Evolutionary conservation across 2,888 invertebrate genomes (phyloP), one percentile per base, ranked within the genome.

Genomic region (Idaea straminata): DNA sequence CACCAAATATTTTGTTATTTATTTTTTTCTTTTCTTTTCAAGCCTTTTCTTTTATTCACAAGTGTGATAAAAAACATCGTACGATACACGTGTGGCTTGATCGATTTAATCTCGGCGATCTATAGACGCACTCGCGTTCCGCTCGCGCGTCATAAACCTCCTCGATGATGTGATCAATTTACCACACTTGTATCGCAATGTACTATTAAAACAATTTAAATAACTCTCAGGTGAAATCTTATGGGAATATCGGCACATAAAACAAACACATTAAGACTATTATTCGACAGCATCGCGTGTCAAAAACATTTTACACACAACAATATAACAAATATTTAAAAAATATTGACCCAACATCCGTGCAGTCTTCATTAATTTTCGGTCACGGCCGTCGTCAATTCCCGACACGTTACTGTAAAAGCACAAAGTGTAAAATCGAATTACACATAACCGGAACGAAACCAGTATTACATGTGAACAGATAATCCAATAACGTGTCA

Each of bases 301-400:
- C 68, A 70, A 69, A 77, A 69, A 78, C 79, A 79, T 79, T 77
- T 77, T 74, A 77, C 76, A 74, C 25, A 25, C 59, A 25, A 4
- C 4, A 59, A 3, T 13, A 6, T 61, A 81, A 80, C 74, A 80
- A 76, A 76, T 70, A 74, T 76, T 70, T 76, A 78, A 72, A 76
- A 74, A 87, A 85, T 82, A 84, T 86, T 84, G 79, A 78, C 74
- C 80, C 77, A 77, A 75, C 76, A 79, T 75, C 75, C 78, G 73
- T 79, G 78, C 75, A 77, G 74, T 77, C 72, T 82, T 84, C 78
- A 88, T 87, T 86, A 86, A 81, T 83, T 81, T 80, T 84, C 81
- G 77, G 85, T 81, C 79, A 83, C 83, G 88, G 86, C 84, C 76
- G 80, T 84, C 84, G 82, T 75, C 76, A 76, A 86, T 86, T 86